Evolutionary conservation across 2,113 vertebrate species (phyloP).

Genomic region (Platichthys flesus): DNA sequence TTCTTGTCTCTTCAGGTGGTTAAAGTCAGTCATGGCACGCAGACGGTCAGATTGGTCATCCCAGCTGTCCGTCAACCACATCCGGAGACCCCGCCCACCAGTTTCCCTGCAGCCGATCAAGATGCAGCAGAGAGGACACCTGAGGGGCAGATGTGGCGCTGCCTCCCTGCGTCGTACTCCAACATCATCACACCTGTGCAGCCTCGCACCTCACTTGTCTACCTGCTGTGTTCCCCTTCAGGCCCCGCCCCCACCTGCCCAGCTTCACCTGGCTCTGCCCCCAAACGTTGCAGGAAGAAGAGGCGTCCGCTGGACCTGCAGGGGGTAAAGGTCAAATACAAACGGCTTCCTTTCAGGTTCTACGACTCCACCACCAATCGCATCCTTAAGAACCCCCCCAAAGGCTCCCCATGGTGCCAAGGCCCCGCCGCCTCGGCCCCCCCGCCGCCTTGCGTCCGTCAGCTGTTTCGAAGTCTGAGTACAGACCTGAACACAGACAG

Average conservation of each 20-base stretch:
- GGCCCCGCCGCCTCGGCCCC: slow-evolving; percentile 53
- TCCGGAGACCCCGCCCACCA: slow-evolving; percentile 30
- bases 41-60: slow-evolving; percentile 81
- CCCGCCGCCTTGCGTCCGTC: slow-evolving; percentile 67
- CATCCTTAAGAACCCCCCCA: slow-evolving; percentile 82
- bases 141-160: slow-evolving; percentile 79
- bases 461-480: slow-evolving; percentile 85
- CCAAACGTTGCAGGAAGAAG: slow-evolving; percentile 72
- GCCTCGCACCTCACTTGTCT: slow-evolving; percentile 85
- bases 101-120: slow-evolving; percentile 25
- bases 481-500: slow-evolving; percentile 81
- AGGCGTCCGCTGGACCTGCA: slow-evolving; percentile 70
- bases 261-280: slow-evolving; percentile 24
- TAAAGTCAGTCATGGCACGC: slow-evolving; percentile 89
- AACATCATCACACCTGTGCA: slow-evolving; percentile 87
- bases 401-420: slow-evolving; percentile 46
- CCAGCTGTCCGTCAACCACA: slow-evolving; percentile 80
- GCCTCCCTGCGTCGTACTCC: slow-evolving; percentile 82
- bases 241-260: slow-evolving; percentile 63
- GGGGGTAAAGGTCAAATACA: slow-evolving; percentile 85
- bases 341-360: slow-evolving; percentile 84
- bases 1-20: slow-evolving; percentile 71
- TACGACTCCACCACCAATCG: slow-evolving; percentile 85
- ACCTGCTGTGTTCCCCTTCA: slow-evolving; percentile 86
- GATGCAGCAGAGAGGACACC: slow-evolving; percentile 74